A percentile compares a stretch with the other conserved stretches of the same genome.
These are phyloP conservation scores for Mesembrinibis cayennensis DNA, from an alignment of 2,113 vertebrate species.

Conservation along the genomic window DNA sequence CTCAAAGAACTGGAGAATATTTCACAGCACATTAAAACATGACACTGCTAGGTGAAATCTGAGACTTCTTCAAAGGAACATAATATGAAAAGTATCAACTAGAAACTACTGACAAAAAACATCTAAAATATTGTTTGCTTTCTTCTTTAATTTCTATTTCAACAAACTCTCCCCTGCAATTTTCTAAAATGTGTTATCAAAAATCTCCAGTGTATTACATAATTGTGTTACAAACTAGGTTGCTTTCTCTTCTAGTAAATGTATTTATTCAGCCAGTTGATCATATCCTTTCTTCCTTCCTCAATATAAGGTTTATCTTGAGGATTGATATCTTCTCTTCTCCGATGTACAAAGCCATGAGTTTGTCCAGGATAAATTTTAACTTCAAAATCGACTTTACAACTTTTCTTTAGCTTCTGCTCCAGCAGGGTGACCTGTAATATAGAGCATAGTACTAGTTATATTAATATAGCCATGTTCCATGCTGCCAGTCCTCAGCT, in stretches of 20 bases:
- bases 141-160: not conserved
- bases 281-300: slow-evolving; percentile 78
- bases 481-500: not conserved
- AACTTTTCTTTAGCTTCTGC: slow-evolving; percentile 77
- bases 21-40: not conserved
- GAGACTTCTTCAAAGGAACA: not conserved
- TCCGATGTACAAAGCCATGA: slow-evolving; percentile 85
- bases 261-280: slow-evolving; percentile 84
- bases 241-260: slow-evolving; percentile 49
- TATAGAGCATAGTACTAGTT: not conserved
- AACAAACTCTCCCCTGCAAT: not conserved
- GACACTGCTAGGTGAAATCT: not conserved
- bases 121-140: not conserved
- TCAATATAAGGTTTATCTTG: slow-evolving; percentile 76
- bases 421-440: slow-evolving; percentile 76
- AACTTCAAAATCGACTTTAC: slow-evolving; percentile 77
- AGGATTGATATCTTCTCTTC: slow-evolving; percentile 77
- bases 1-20: not conserved
- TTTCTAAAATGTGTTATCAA: not conserved
- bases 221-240: not conserved
- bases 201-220: not conserved
- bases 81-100: not conserved
- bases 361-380: slow-evolving; percentile 85
- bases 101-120: not conserved
- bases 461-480: not conserved